phyloP scores from a whole-genome alignment of 2,797 vertebrate genomes.

The Acridotheres tristis region DNA sequence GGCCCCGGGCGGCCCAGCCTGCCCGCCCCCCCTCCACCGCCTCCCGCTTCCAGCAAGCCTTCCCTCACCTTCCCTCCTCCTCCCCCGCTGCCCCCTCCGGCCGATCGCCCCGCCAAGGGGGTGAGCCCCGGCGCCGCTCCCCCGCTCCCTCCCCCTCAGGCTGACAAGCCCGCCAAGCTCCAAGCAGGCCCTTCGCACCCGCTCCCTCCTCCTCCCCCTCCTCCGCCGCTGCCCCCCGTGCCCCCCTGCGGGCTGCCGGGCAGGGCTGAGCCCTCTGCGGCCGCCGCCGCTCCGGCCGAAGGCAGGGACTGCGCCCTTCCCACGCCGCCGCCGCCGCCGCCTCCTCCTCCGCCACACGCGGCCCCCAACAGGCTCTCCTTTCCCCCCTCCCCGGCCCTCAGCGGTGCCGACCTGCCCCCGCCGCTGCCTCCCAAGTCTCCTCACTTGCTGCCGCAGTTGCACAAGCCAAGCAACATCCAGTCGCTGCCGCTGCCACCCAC shows the following conservation, averaged over 20 bases:
- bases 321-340: background rate
- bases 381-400: background rate
- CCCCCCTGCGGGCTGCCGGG: slow-evolving; percentile 36
- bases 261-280: slow-evolving; percentile 31
- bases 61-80: slow-evolving; percentile 63
- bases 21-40: slow-evolving; percentile 60
- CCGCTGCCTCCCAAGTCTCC: slow-evolving; percentile 79
- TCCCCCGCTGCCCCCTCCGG: slow-evolving; percentile 64
- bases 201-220: background rate
- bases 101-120: slow-evolving; percentile 67
- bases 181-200: slow-evolving; percentile 60
- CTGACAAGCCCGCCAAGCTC: slow-evolving; percentile 80
- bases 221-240: slow-evolving; percentile 47
- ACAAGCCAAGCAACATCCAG: slow-evolving; percentile 68
- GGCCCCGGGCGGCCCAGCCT: slow-evolving; percentile 58
- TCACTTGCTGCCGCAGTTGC: slow-evolving; percentile 71
- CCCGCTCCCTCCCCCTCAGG: slow-evolving; percentile 61
- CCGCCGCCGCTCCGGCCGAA: slow-evolving; percentile 3
- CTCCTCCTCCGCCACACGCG: background rate
- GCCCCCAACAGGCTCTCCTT: slow-evolving; percentile 23
- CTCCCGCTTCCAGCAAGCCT: slow-evolving; percentile 66
- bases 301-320: background rate
- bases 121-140: background rate
- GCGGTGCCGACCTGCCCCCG: slow-evolving; percentile 61
- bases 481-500: slow-evolving; percentile 73